Percentiles rank a stretch among this genome's conserved stretches.
Conservation (phyloP, 2,888 invertebrate genomes). For the Sphaerophoria rueppellii region DNA sequence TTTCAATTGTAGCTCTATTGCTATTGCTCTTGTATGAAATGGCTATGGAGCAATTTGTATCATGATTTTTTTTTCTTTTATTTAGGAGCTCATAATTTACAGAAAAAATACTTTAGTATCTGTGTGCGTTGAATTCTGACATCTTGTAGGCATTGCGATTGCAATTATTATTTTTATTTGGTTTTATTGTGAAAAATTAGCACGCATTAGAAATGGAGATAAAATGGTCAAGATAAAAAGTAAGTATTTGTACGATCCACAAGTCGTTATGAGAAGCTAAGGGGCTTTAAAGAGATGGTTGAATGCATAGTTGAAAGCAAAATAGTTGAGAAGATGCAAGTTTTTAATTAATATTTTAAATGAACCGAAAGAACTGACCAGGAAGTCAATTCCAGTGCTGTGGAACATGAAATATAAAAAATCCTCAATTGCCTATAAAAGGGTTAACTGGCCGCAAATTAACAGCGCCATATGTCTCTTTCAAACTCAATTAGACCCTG, state of each 20-base stretch:
- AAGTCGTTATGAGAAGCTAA: not conserved
- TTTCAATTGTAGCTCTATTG: not conserved
- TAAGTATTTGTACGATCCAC: constrained; percentile 33
- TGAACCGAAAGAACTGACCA: too few species aligned
- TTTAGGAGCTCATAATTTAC: constrained; percentile 43
- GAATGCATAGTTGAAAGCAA: constrained; percentile 4
- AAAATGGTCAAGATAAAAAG: constrained; percentile 67
- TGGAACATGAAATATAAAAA: too few species aligned
- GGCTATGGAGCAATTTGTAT: constrained; percentile 61
- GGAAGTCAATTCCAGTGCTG: too few species aligned
- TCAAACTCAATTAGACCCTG: too few species aligned
- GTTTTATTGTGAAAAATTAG: constrained; percentile 20
- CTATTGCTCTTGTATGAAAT: not conserved
- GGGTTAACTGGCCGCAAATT: too few species aligned
- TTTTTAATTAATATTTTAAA: too few species aligned
- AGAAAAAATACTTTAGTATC: constrained; percentile 60
- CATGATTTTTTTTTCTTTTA: constrained; percentile 45
- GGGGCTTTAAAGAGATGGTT: not conserved
- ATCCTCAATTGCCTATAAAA: too few species aligned
- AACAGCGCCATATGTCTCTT: too few species aligned
- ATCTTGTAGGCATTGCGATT: constrained; percentile 27
- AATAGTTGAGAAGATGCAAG: not conserved
- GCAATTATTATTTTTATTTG: constrained; percentile 16
- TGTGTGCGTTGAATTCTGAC: not conserved
- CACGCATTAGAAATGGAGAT: constrained; percentile 68